phyloP scores from a whole-genome alignment of 2,888 invertebrate species.

The Thymelicus acteon region DNA sequence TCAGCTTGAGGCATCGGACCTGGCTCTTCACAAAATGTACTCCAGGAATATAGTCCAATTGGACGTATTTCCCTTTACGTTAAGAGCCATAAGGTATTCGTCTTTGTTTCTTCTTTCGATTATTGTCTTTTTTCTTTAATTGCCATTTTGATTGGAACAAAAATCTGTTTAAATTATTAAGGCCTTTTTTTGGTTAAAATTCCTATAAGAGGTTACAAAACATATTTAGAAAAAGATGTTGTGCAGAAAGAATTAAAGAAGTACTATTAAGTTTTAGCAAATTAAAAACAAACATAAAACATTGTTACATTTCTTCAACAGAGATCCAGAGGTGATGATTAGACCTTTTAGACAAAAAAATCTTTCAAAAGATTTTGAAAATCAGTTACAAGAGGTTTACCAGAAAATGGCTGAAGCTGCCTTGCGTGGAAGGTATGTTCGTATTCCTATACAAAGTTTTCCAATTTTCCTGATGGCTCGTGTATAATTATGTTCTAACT shows the following conservation, averaged over 20 bases:
- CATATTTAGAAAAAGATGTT: no score
- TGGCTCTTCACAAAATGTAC: slow-evolving; percentile 86
- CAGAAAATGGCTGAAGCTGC: slow-evolving; percentile 85
- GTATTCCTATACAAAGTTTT: neutral
- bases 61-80: slow-evolving; percentile 86
- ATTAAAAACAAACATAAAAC: no score
- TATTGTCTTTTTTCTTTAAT: no score
- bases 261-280: no score
- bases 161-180: no score
- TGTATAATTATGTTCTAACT: slow-evolving; percentile 2
- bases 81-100: slow-evolving; percentile 82
- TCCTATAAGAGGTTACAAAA: neutral
- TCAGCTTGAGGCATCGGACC: slow-evolving; percentile 88
- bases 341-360: slow-evolving; percentile 87
- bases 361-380: slow-evolving; percentile 83
- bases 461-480: neutral
- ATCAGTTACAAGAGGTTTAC: slow-evolving; percentile 83
- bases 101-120: neutral
- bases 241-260: no score
- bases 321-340: slow-evolving; percentile 74
- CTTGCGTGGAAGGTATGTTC: slow-evolving; percentile 80
- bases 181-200: no score
- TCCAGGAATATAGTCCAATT: slow-evolving; percentile 88
- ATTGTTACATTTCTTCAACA: slow-evolving; percentile 42
- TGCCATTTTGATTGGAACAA: neutral